phyloP scores from a whole-genome alignment of 2,797 vertebrate genomes.

The Pseudotriccus pelzelni region DNA sequence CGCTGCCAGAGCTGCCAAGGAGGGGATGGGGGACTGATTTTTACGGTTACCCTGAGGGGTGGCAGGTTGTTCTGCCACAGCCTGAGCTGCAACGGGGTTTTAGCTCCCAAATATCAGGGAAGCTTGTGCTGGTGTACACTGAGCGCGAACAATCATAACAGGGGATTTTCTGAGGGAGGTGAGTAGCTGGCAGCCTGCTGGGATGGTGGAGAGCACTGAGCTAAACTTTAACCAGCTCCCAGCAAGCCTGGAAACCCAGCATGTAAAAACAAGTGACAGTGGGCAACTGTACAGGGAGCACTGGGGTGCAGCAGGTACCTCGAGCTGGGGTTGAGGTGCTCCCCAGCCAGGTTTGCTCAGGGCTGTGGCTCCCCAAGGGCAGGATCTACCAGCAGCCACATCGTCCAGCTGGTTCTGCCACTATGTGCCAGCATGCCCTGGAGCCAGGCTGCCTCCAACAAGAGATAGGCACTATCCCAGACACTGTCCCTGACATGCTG shows the following conservation, averaged over 20 bases:
- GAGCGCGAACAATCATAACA: not conserved
- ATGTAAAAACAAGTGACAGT: accelerated
- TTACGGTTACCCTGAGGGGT: not conserved
- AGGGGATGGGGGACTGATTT: not conserved
- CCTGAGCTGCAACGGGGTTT: not conserved
- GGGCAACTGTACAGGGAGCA: not conserved
- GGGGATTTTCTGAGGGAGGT: not conserved
- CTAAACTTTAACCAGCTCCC: conserved; percentile 42
- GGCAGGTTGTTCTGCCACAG: not conserved
- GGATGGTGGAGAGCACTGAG: not conserved
- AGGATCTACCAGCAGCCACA: not conserved
- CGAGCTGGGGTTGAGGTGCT: not conserved
- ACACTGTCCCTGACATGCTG: not conserved
- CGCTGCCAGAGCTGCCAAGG: not conserved
- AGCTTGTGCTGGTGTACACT: accelerated
- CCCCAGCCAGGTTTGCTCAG: accelerated
- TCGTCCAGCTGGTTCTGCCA: not conserved
- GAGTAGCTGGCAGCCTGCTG: not conserved
- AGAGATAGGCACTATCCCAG: not conserved
- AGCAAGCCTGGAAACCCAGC: not conserved
- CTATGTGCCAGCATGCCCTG: not conserved
- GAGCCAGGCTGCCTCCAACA: not conserved
- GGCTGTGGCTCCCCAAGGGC: not conserved
- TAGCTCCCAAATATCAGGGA: not conserved
- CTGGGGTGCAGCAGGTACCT: not conserved